These are phyloP conservation scores for Sitobion miscanthi DNA, from an alignment of 1,140 invertebrate species.

Conservation along the genomic window DNA sequence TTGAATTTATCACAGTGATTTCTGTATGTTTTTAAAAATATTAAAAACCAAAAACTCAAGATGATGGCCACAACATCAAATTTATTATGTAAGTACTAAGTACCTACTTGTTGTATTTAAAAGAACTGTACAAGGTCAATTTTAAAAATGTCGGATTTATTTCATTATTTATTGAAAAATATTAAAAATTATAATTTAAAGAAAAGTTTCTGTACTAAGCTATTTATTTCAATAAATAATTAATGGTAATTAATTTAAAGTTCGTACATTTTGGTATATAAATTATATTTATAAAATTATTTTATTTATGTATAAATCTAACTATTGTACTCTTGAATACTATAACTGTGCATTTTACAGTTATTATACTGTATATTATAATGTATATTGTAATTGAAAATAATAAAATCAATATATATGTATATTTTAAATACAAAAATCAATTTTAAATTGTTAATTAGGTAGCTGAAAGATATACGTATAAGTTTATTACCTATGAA, in stretches of 20 bases:
- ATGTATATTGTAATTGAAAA: not conserved
- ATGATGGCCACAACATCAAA: conserved; percentile 49
- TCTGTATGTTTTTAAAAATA: not conserved
- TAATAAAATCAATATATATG: not conserved
- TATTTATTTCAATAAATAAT: not conserved
- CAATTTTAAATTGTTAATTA: not conserved
- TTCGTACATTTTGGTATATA: not conserved
- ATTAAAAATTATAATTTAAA: not conserved
- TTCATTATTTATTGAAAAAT: not conserved
- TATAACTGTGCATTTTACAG: not conserved
- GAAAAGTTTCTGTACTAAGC: not conserved
- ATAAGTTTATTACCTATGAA: not conserved
- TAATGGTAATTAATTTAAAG: not conserved
- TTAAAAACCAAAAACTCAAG: not conserved
- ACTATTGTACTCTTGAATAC: not conserved
- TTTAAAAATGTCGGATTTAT: not conserved
- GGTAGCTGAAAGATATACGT: not conserved
- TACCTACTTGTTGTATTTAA: not conserved
- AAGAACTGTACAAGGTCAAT: not conserved
- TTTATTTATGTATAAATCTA: not conserved
- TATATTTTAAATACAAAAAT: not conserved
- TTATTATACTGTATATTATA: not conserved
- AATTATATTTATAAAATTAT: not conserved
- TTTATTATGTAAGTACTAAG: conserved; percentile 7
- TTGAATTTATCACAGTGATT: not conserved